Evolutionary conservation across 2,888 invertebrate species (phyloP).

Genomic region (Platycnemis pennipes): DNA sequence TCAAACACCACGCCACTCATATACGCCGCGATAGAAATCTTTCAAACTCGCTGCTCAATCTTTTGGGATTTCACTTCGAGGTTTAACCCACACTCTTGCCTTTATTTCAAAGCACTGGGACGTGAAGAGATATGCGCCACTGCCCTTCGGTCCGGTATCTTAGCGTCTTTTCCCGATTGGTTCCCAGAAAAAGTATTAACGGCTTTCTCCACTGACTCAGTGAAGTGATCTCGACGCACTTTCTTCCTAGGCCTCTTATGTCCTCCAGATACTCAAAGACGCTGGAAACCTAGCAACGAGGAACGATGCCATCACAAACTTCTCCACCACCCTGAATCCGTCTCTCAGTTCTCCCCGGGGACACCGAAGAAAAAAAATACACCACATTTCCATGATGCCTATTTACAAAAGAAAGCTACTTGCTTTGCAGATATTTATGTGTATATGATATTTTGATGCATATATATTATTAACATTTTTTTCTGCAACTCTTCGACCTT

Average conservation of each 20-base stretch:
- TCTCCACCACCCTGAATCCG: not conserved
- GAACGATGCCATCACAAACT: not conserved
- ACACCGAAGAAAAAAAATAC: not conserved
- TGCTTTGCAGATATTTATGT: slow-evolving; percentile 29
- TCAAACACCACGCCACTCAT: not conserved
- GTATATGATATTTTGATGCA: slow-evolving; percentile 43
- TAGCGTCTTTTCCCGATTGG: not conserved
- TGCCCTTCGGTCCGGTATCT: not conserved
- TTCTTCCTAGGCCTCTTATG: not conserved
- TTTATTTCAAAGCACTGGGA: not conserved
- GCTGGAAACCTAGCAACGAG: not conserved
- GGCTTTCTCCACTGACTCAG: not conserved
- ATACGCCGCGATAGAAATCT: not conserved
- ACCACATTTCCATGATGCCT: slow-evolving; percentile 36
- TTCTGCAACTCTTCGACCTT: slow-evolving; percentile 15
- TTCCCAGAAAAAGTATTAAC: not conserved
- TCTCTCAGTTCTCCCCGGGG: not conserved
- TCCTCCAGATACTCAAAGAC: not conserved
- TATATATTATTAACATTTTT: slow-evolving; percentile 39
- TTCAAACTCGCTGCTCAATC: not conserved
- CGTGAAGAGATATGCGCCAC: not conserved
- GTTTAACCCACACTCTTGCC: not conserved
- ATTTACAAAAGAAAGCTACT: slow-evolving; percentile 64
- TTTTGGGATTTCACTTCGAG: not conserved
- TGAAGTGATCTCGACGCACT: not conserved